Conservation (phyloP, 2,113 vertebrate species). For the Lophochroa leadbeateri region DNA sequence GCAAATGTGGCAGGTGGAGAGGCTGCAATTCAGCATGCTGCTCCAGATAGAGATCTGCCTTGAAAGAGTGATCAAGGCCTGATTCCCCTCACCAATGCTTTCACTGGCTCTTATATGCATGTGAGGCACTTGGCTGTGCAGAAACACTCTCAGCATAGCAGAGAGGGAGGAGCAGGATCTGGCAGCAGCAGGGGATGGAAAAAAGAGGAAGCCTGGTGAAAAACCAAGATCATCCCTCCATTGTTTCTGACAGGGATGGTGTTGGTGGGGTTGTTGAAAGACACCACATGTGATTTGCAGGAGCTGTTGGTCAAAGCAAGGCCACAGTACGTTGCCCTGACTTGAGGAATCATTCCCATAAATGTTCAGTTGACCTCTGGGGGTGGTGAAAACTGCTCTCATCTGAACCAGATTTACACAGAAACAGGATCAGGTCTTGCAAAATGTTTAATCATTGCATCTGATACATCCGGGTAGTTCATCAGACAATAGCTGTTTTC, state of each 20-base stretch:
- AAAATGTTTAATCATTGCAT: background rate
- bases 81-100: background rate
- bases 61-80: background rate
- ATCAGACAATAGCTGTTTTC: background rate
- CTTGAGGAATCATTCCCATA: background rate
- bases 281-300: background rate
- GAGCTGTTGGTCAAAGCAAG: background rate
- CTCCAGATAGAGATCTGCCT: background rate
- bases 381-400: background rate
- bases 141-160: accelerated
- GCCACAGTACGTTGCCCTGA: background rate
- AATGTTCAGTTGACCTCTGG: background rate
- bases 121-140: background rate
- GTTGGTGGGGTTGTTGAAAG: background rate
- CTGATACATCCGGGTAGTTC: background rate
- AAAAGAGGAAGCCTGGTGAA: background rate
- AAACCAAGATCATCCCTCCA: background rate
- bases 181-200: background rate
- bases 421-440: background rate
- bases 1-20: background rate
- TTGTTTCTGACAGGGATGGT: background rate
- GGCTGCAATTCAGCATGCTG: background rate
- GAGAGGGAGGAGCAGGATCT: background rate
- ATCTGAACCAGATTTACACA: background rate
- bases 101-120: background rate